Conservation (phyloP, 2,113 vertebrate species). For the Muntiacus muntjak region DNA sequence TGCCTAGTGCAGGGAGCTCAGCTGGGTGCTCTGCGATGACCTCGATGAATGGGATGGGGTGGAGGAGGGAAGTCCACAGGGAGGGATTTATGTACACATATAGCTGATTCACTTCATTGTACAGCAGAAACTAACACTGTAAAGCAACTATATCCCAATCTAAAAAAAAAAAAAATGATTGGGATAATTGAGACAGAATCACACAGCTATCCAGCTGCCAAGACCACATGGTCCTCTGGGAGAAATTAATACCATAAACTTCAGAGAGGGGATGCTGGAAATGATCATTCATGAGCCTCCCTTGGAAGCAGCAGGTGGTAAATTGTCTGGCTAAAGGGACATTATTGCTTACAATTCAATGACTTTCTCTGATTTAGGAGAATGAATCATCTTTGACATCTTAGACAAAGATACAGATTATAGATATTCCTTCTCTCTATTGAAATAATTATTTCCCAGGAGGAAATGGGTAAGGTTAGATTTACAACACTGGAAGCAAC, state of each 20-base stretch:
- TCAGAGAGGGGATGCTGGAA: background rate
- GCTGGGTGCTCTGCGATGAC: fast-evolving
- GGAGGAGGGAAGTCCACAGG: background rate
- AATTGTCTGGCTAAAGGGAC: background rate
- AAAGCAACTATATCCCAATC: background rate
- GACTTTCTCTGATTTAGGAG: background rate
- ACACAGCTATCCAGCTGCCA: background rate
- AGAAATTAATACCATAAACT: background rate
- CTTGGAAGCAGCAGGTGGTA: background rate
- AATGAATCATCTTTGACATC: background rate
- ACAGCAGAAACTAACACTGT: background rate
- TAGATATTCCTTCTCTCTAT: background rate
- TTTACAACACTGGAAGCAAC: background rate
- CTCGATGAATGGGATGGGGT: background rate
- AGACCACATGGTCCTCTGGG: background rate
- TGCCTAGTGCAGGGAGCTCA: background rate
- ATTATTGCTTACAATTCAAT: background rate
- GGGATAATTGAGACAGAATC: background rate
- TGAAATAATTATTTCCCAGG: background rate
- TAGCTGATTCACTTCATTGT: background rate
- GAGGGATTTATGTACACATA: background rate
- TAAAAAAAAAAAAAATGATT: background rate
- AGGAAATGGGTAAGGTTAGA: background rate
- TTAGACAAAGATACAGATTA: background rate
- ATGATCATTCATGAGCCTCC: background rate